Evolutionary conservation across 2,797 vertebrate genomes (phyloP).

Genomic region (Arrhamphus sclerolepis): DNA sequence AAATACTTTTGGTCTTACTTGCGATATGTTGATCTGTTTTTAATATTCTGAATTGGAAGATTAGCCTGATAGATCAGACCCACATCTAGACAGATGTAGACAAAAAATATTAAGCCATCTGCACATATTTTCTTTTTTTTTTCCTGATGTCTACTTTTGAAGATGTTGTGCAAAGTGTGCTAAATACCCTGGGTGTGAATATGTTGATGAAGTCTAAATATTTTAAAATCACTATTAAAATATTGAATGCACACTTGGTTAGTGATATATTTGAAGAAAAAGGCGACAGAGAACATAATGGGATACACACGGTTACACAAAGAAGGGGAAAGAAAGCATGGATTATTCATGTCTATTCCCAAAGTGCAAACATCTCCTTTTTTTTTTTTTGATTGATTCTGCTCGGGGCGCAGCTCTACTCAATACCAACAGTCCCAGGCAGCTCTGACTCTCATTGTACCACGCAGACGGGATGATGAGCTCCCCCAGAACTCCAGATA

Average conservation of each 20-base stretch:
- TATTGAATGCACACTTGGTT: slow-evolving; percentile 34
- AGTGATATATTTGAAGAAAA: slow-evolving; percentile 44
- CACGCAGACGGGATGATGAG: slow-evolving; percentile 60
- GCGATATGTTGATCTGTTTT: no score
- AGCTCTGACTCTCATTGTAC: slow-evolving; percentile 58
- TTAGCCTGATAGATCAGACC: no score
- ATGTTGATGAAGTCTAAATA: neutral
- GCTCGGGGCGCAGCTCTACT: slow-evolving; percentile 73
- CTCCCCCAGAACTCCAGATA: slow-evolving; percentile 70
- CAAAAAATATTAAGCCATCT: no score
- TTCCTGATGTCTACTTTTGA: neutral
- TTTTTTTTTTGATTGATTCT: slow-evolving; percentile 79
- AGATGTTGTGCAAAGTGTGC: neutral
- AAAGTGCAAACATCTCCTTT: slow-evolving; percentile 72
- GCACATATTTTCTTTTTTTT: no score
- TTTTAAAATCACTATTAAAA: slow-evolving; percentile 16
- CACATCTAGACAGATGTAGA: no score
- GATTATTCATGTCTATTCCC: slow-evolving; percentile 84
- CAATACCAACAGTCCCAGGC: slow-evolving; percentile 77
- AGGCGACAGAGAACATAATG: slow-evolving; percentile 47
- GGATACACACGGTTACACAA: slow-evolving; percentile 51
- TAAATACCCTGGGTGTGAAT: neutral
- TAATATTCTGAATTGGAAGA: no score
- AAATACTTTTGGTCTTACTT: no score
- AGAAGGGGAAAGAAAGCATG: slow-evolving; percentile 77